Base-by-base conservation (phyloP, 2,888 invertebrate genomes). In the Pristionchus fissidentatus region DNA sequence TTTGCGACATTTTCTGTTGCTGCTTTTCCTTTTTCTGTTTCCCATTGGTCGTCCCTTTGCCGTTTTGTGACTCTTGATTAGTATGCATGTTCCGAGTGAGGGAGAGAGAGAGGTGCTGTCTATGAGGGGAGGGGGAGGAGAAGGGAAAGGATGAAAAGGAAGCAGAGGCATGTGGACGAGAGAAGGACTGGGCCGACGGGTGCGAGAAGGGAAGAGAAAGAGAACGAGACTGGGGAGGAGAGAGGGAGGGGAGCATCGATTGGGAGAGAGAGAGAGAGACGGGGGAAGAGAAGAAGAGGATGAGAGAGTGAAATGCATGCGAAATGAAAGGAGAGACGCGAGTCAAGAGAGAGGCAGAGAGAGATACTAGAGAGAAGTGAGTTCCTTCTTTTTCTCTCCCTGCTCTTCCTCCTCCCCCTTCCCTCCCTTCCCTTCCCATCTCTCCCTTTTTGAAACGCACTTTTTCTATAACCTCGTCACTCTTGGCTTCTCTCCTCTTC, bases 251-350 rank as follows among this genome's bases (percentile, higher is more conserved):
- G 62, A 38, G 38, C 7, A 62, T 62, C 62, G 62, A 62, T 62
- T 62, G 62, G n/a, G n/a, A 5, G 41, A 26, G 43, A 43, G 41
- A 73, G 26, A 38, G 7, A 7, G 38, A 22, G 10, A 10, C 7
- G 73, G 19, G 15, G n/a, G 43, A 75, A 38, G 26, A 8, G 26
- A 15, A 43, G 75, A 46, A n/a, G n/a, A n/a, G n/a, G n/a, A n/a
- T n/a, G 19, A 26, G 49, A 26, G 46, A 75, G 75, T 15, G 49
- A 43, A 75, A 46, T 75, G 75, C 75, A 75, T 46, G 49, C 43
- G 49, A 75, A 43, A 26, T 75, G 75, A 62, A 62, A 62, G 62
- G 38, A 62, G 62, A 62, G 62, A 62, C 38, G 62, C 29, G 62
- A 62, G 62, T 62, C 62, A 62, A 62, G 62, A 32, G 75, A 75